Percentiles rank a stretch among this genome's conserved stretches.
These are phyloP conservation scores for Geodia barretti DNA, from an alignment of 37 sponge, comb jelly and placozoan genomes.

Conservation along the genomic window DNA sequence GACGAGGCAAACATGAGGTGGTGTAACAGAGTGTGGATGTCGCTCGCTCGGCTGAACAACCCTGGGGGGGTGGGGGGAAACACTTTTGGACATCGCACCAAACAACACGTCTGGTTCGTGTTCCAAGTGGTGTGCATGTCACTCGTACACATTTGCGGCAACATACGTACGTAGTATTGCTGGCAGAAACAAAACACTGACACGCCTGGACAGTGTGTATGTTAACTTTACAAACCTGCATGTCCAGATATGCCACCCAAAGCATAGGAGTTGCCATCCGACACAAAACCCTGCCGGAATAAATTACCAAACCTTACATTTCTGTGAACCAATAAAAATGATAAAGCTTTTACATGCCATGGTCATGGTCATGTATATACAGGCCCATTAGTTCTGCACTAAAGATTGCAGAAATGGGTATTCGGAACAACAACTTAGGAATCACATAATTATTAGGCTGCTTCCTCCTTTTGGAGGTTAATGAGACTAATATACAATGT, in stretches of 20 bases:
- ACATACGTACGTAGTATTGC: too few relatives aligned
- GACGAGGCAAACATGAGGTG: conserved; percentile 8
- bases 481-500: too few relatives aligned
- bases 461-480: background rate
- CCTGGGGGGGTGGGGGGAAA: background rate
- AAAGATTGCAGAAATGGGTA: too few relatives aligned
- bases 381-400: too few relatives aligned
- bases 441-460: too few relatives aligned
- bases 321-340: too few relatives aligned
- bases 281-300: conserved; percentile 13
- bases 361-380: too few relatives aligned
- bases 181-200: too few relatives aligned
- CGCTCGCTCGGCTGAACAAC: conserved; percentile 3
- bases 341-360: too few relatives aligned
- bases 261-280: conserved; percentile 34
- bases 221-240: conserved; percentile 7
- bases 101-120: background rate
- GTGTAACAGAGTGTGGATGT: conserved; percentile 7
- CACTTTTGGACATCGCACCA: background rate
- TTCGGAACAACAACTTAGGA: too few relatives aligned
- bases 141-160: background rate
- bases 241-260: conserved; percentile 23
- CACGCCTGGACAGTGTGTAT: background rate
- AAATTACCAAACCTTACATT: too few relatives aligned
- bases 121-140: background rate